Conservation (phyloP, 1,140 invertebrate genomes). For the Macrobrachium nipponense region DNA sequence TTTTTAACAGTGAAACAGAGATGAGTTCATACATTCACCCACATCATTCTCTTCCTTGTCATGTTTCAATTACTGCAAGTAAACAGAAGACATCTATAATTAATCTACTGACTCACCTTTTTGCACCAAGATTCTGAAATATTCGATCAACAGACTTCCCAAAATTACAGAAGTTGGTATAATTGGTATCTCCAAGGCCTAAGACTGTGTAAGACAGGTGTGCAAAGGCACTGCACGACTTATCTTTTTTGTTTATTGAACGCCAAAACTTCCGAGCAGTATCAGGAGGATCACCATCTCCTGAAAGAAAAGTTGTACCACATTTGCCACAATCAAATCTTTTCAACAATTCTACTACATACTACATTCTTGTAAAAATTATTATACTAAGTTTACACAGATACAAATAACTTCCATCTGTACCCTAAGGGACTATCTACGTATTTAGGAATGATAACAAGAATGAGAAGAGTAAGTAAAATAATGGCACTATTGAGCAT, state of each 20-base stretch:
- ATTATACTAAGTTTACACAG: too few relatives aligned
- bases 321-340: too few relatives aligned
- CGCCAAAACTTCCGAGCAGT: constrained; percentile 72
- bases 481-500: background rate
- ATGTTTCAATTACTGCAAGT: too few relatives aligned
- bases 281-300: constrained; percentile 74
- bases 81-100: background rate
- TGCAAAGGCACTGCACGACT: constrained; percentile 66
- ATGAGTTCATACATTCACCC: too few relatives aligned
- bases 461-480: background rate
- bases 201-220: constrained; percentile 71
- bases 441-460: background rate
- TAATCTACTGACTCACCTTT: constrained; percentile 48
- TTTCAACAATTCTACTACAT: too few relatives aligned
- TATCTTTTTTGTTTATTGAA: constrained; percentile 68
- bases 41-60: too few relatives aligned
- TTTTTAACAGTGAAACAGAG: too few relatives aligned
- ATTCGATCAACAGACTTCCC: constrained; percentile 69
- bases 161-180: constrained; percentile 73
- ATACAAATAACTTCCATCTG: background rate
- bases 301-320: constrained; percentile 65
- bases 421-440: background rate
- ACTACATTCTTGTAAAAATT: too few relatives aligned
- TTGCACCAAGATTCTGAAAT: constrained; percentile 70
- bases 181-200: constrained; percentile 75